Conservation (phyloP, 2,797 vertebrate species). For the Poecilia wingei region DNA sequence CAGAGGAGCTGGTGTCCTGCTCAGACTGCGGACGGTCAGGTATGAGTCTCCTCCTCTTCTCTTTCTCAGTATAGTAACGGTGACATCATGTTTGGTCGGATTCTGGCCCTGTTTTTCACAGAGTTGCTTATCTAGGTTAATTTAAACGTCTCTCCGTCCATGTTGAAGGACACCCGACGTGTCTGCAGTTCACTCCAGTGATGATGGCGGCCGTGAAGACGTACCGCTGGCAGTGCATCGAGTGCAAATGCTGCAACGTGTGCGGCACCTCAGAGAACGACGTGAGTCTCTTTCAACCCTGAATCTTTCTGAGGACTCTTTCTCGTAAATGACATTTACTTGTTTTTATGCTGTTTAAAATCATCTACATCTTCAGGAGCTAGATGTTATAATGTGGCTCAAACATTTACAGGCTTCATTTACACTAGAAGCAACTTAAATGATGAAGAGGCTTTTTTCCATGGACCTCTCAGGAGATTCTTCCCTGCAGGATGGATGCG, state of each 20-base stretch:
- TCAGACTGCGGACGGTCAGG: constrained; percentile 97
- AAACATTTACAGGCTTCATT: not conserved
- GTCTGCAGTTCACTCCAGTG: constrained; percentile 95
- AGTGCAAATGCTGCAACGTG: constrained; percentile 98
- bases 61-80: not conserved
- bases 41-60: constrained; percentile 48
- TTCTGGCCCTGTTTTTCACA: not conserved
- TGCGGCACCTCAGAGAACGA: constrained; percentile 97
- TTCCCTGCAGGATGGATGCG: not conserved
- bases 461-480: not conserved
- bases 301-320: not conserved
- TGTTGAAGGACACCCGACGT: constrained; percentile 89
- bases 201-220: constrained; percentile 98
- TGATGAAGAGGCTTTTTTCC: not conserved
- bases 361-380: not conserved
- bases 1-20: constrained; percentile 94
- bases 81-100: not conserved
- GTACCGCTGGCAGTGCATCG: constrained; percentile 98
- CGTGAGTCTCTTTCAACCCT: constrained; percentile 75
- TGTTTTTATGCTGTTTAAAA: not conserved
- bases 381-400: not conserved
- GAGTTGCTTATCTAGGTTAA: not conserved
- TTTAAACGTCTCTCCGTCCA: not conserved
- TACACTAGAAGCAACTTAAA: not conserved
- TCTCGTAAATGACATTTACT: not conserved